These are phyloP conservation scores for Menura novaehollandiae DNA, from an alignment of 2,113 vertebrate genomes.

Conservation along the genomic window DNA sequence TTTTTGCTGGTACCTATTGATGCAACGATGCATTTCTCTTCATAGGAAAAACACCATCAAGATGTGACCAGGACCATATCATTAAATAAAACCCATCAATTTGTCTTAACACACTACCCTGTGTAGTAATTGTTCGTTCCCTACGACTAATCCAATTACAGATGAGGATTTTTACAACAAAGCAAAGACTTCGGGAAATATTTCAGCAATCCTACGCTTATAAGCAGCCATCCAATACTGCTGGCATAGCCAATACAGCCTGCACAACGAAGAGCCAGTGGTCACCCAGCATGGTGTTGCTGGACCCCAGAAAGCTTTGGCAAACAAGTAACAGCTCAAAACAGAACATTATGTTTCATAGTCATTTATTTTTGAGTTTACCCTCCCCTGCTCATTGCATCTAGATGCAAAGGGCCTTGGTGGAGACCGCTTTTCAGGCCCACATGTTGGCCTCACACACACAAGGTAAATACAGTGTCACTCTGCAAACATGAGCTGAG, in stretches of 20 bases:
- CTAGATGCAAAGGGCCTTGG: neutral
- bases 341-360: neutral
- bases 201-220: neutral
- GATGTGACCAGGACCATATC: neutral
- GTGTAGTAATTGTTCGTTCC: neutral
- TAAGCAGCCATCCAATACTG: neutral
- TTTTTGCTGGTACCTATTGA: neutral
- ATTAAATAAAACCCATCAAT: conserved; percentile 18
- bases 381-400: neutral
- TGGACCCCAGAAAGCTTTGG: neutral
- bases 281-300: neutral
- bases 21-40: neutral
- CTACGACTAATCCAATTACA: conserved; percentile 17
- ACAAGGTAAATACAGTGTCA: neutral
- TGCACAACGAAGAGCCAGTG: neutral
- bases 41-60: neutral
- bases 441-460: fast-evolving
- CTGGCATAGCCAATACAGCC: neutral
- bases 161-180: conserved; percentile 17
- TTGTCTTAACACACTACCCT: neutral
- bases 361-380: neutral
- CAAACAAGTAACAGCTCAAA: neutral
- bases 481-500: neutral
- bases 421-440: neutral
- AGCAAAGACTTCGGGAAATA: conserved; percentile 20